phyloP scores from a whole-genome alignment of 2,113 vertebrate species.

The Microcebus tavaratra region DNA sequence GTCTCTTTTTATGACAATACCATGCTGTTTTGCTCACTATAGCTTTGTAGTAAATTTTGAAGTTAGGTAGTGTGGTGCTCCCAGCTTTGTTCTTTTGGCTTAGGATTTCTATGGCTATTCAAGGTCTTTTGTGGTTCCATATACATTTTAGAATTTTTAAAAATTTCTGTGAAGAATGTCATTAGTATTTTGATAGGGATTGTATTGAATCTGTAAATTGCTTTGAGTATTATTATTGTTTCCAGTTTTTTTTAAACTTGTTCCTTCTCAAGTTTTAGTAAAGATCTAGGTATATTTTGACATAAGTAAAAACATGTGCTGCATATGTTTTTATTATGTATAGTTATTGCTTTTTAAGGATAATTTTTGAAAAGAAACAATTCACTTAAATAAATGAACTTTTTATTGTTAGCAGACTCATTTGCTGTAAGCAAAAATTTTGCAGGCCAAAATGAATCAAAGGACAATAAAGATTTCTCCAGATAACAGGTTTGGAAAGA shows the following conservation, averaged over 20 bases:
- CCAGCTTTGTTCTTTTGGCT: no score
- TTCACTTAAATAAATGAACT: neutral
- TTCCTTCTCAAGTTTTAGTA: neutral
- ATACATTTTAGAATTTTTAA: no score
- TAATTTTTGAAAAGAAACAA: neutral
- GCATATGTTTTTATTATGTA: neutral
- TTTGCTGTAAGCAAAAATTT: conserved; percentile 12
- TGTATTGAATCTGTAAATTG: no score
- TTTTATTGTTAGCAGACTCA: neutral
- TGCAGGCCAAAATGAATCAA: neutral
- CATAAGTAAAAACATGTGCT: neutral
- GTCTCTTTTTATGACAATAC: no score
- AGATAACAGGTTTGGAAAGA: neutral
- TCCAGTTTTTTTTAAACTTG: neutral
- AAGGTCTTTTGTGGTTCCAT: no score
- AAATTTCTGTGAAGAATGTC: no score
- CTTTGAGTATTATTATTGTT: no score
- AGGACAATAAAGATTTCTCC: neutral
- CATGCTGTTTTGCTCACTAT: no score
- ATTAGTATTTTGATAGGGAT: no score
- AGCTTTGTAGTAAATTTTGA: no score
- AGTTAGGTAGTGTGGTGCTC: no score
- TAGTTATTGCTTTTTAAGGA: neutral
- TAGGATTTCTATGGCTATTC: no score
- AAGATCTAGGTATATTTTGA: neutral